These are phyloP conservation scores for Oryzias celebensis DNA, from an alignment of 2,113 vertebrate species.

Conservation along the genomic window DNA sequence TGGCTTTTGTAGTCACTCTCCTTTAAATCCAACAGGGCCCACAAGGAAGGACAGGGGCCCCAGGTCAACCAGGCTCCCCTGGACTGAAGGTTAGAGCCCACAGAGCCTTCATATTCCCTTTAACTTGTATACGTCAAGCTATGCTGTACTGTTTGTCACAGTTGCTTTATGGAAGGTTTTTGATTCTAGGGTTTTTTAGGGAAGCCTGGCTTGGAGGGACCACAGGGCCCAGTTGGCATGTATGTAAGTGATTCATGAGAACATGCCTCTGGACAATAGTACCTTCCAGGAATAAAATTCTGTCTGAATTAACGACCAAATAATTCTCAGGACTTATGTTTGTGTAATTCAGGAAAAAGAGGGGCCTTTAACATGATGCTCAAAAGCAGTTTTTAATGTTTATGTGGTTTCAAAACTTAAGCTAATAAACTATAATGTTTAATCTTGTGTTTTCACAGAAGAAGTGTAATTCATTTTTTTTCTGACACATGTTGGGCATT, in stretches of 20 bases:
- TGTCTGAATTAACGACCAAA: no score
- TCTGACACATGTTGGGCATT: no score
- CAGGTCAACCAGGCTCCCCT: constrained; percentile 66
- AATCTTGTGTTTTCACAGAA: no score
- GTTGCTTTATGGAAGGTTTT: constrained; percentile 8
- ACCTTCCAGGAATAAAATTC: no score
- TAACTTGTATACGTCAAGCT: neutral
- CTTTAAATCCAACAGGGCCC: constrained; percentile 72
- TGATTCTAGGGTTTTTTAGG: constrained; percentile 83
- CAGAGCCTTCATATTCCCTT: neutral
- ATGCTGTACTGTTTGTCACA: neutral
- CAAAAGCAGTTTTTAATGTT: no score
- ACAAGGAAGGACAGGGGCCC: constrained; percentile 73
- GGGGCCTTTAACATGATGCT: no score
- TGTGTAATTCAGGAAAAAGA: no score
- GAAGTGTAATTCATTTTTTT: no score
- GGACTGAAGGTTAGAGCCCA: constrained; percentile 78
- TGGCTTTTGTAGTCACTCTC: neutral
- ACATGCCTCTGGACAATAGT: neutral
- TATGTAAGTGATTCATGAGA: constrained; percentile 82
- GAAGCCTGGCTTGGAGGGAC: constrained; percentile 81
- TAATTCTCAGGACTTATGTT: no score
- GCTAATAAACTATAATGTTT: no score
- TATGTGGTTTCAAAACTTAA: no score
- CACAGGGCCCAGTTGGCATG: constrained; percentile 85